Evolutionary conservation across 2,113 vertebrate genomes (phyloP).

Genomic region (Muntiacus muntjak): DNA sequence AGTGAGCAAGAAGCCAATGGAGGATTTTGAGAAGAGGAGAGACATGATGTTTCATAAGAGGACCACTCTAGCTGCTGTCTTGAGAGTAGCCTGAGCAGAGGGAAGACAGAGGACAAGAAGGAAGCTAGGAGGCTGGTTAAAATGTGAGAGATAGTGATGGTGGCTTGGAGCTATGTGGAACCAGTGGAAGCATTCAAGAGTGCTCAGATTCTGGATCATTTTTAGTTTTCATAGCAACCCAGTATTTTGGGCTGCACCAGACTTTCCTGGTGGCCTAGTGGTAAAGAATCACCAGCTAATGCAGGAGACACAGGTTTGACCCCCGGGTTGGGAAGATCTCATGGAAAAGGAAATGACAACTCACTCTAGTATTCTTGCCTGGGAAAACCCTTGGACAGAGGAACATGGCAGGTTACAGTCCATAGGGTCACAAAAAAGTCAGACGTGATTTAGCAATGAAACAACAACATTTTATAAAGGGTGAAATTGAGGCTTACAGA

Average conservation of each 20-base stretch:
- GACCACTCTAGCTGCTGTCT: not conserved
- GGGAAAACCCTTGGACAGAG: not conserved
- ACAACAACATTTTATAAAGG: not conserved
- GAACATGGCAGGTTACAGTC: not conserved
- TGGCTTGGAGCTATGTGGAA: not conserved
- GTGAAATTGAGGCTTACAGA: not conserved
- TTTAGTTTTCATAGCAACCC: not conserved
- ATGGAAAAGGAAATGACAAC: not conserved
- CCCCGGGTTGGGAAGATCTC: not conserved
- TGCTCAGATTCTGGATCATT: not conserved
- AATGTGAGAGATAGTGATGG: accelerated
- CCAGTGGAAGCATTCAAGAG: not conserved
- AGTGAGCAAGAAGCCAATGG: not conserved
- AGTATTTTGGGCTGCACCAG: not conserved
- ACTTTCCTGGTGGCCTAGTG: not conserved
- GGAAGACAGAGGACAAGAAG: too few species aligned
- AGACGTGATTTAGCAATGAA: not conserved
- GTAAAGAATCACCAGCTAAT: not conserved
- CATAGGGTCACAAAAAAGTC: not conserved
- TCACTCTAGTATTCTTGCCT: not conserved
- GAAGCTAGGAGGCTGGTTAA: too few species aligned
- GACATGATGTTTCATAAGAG: not conserved
- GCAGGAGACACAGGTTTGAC: not conserved
- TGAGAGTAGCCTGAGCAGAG: not conserved
- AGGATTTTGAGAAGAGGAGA: too few species aligned